Base-by-base conservation (phyloP, 2,113 vertebrate genomes). In the Albula goreensis region DNA sequence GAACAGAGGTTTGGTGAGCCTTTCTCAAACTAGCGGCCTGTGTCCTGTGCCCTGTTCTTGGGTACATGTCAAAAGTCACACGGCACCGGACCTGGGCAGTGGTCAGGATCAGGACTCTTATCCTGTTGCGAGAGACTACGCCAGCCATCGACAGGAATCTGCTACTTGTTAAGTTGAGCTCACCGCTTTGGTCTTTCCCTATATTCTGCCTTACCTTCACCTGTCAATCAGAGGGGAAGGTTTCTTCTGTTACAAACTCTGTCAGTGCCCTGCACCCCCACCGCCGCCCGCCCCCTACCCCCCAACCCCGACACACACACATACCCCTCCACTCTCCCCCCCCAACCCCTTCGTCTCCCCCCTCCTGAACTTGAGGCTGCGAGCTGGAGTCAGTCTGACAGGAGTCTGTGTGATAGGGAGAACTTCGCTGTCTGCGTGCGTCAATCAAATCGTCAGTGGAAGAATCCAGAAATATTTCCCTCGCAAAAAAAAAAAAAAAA, bases 171-270 rank as follows among this genome's bases (percentile, higher is more conserved):
- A 93, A 92, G 93, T 93, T 92, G 94, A 92, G 88, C 90, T 90
- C 90, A 95, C 93, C 93, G 93, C 91, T 90, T 82, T 3, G 83
- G 93, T 8, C 91, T 90, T 87, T 92, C 91, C 89, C 89, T 82
- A 91, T 90, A 87, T 60, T 60, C 86, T 88, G 81, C 86, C 84
- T 85, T 82, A 50, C 13, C 63, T 25, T 80, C 13, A 86, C 86
- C 93, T 93, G 93, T 89, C 94, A 95, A 87, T 95, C 94, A 95
- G 89, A 91, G 17, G 70, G 4, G 80, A 82, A 90, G 90, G 89
- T 93, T 93, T 92, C 89, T 60, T 56, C 88, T 50, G 84, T 91
- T 90, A 88, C 89, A 92, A 91, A 93, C 85, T 85, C 86, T 52
- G 82, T 87, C 82, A 82, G 85, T 82, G 52, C 88, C 87, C 60